Conservation (phyloP, 2,113 vertebrate species). For the Columbina picui region DNA sequence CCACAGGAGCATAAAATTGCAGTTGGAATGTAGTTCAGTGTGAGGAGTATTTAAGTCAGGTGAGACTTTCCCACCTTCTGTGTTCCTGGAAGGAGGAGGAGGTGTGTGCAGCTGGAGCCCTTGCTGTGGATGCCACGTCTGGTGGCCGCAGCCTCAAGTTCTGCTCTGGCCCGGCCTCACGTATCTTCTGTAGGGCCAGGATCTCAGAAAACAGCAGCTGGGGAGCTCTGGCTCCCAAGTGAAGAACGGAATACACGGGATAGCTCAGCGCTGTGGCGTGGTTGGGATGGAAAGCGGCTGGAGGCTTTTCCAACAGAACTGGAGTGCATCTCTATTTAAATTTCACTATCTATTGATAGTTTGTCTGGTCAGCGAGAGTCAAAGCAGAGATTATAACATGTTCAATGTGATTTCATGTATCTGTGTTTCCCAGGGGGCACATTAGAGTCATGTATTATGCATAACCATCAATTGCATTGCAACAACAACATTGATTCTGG, state of each 20-base stretch:
- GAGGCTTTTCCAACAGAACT: not conserved
- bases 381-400: not conserved
- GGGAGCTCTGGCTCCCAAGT: not conserved
- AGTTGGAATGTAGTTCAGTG: slow-evolving; percentile 4
- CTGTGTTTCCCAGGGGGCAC: not conserved
- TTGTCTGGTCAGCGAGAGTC: not conserved
- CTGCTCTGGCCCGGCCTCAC: not conserved
- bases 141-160: not conserved
- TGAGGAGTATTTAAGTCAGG: slow-evolving; percentile 8
- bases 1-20: slow-evolving; percentile 54
- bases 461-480: not conserved
- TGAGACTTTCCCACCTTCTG: not conserved
- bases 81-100: not conserved
- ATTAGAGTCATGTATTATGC: not conserved
- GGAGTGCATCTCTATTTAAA: not conserved
- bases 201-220: no score
- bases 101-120: no score
- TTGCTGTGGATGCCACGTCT: no score
- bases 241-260: rapidly evolving
- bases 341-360: not conserved
- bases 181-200: not conserved
- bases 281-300: not conserved
- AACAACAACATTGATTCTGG: not conserved
- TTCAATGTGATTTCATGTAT: not conserved
- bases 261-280: not conserved